Conservation (phyloP, 92 coral and sea anemone genomes). For the Actinernus sp. region DNA sequence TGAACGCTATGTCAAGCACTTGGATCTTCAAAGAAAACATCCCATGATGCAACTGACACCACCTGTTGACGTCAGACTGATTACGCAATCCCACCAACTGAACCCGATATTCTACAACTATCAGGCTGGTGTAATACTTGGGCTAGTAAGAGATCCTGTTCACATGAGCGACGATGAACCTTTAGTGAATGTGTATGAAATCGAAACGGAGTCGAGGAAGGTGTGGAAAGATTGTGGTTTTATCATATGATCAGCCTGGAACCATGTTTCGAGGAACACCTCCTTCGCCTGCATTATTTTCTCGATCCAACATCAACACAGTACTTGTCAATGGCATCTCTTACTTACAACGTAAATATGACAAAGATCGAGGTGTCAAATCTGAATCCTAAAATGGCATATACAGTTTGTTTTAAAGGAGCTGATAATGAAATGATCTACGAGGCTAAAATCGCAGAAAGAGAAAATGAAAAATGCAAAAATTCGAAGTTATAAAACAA, state of each 20-base stretch:
- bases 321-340: constrained; percentile 2
- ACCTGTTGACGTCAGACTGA: constrained; percentile 48
- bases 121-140: constrained; percentile 21
- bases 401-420: constrained; percentile 15
- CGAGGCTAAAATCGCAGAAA: constrained; percentile 7
- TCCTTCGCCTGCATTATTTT: background rate
- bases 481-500: background rate
- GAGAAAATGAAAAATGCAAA: background rate
- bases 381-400: background rate
- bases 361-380: constrained; percentile 17
- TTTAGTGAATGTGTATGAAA: background rate
- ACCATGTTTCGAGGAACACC: constrained; percentile 12
- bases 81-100: constrained; percentile 66
- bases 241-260: constrained; percentile 7
- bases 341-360: constrained; percentile 6
- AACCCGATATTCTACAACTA: constrained; percentile 55
- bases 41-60: constrained; percentile 19
- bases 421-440: constrained; percentile 4
- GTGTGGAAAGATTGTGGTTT: constrained; percentile 11
- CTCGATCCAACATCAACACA: background rate
- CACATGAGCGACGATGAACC: too few relatives aligned
- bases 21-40: constrained; percentile 34
- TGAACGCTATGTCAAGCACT: constrained; percentile 52
- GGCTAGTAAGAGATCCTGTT: constrained; percentile 7
- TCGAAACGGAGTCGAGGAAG: constrained; percentile 11